Conservation (phyloP, 1,140 invertebrate species). For the Bombus sibiricus region DNA sequence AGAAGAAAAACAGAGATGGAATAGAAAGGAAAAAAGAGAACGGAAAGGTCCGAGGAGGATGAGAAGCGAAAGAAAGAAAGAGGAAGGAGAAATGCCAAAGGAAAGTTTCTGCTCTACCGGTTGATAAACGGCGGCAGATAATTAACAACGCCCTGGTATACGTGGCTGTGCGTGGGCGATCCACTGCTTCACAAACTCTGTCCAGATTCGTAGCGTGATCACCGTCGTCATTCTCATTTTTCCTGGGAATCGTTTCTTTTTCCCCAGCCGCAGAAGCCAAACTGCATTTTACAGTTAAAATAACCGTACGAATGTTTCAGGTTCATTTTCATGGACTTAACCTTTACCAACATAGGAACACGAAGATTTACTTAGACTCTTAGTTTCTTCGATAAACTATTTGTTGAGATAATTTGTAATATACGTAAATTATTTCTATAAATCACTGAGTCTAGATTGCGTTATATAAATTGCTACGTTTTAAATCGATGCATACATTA, state of each 20-base stretch:
- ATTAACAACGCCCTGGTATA: slow-evolving; percentile 69
- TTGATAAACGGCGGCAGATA: slow-evolving; percentile 42
- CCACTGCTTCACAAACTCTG: slow-evolving; percentile 51
- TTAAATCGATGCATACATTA: too few relatives aligned
- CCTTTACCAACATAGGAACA: neutral
- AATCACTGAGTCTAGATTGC: too few relatives aligned
- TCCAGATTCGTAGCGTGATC: slow-evolving; percentile 34
- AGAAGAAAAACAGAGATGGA: neutral
- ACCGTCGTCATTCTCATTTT: slow-evolving; percentile 21
- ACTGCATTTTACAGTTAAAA: slow-evolving; percentile 33
- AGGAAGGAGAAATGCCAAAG: neutral
- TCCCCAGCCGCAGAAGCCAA: slow-evolving; percentile 37
- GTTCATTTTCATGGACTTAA: slow-evolving; percentile 25
- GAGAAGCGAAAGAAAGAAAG: neutral
- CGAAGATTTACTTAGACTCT: neutral
- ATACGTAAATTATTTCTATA: too few relatives aligned
- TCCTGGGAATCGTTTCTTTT: slow-evolving; percentile 20
- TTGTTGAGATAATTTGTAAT: too few relatives aligned
- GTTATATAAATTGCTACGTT: too few relatives aligned
- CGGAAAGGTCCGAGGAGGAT: neutral
- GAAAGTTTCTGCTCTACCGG: slow-evolving; percentile 9
- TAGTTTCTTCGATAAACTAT: too few relatives aligned
- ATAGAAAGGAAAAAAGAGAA: slow-evolving; percentile 1
- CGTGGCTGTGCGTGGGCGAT: slow-evolving; percentile 63
- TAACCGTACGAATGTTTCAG: slow-evolving; percentile 33